Evolutionary conservation across 2,797 vertebrate genomes (phyloP).

Genomic region (Xiphophorus birchmanni): DNA sequence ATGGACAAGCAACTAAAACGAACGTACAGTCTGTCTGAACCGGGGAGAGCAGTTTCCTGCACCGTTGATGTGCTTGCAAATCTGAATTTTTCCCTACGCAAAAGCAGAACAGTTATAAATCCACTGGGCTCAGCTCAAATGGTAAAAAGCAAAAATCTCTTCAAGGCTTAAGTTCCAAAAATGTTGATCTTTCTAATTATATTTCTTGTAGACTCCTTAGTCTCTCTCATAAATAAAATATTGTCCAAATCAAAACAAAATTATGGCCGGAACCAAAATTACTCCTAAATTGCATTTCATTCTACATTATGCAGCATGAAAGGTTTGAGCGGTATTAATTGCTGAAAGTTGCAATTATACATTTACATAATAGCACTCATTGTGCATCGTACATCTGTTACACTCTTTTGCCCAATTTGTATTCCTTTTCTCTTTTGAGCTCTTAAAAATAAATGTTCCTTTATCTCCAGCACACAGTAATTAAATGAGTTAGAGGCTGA

Average conservation of each 20-base stretch:
- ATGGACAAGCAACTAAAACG: not conserved
- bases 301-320: not conserved
- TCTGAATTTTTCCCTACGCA: not conserved
- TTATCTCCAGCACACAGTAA: slow-evolving; percentile 54
- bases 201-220: not conserved
- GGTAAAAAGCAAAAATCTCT: not conserved
- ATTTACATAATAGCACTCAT: not conserved
- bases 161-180: not conserved
- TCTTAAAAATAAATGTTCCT: slow-evolving; percentile 56
- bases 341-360: slow-evolving; percentile 14
- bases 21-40: not conserved
- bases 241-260: not conserved
- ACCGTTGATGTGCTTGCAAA: not conserved
- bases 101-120: not conserved
- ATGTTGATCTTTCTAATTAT: not conserved
- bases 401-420: slow-evolving; percentile 42
- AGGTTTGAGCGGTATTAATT: not conserved
- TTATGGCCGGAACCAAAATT: not conserved
- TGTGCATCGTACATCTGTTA: slow-evolving; percentile 8
- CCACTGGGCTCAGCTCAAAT: not conserved
- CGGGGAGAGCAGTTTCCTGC: not conserved
- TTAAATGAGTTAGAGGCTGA: slow-evolving; percentile 65
- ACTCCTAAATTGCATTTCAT: not conserved
- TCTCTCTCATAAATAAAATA: not conserved
- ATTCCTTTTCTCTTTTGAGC: slow-evolving; percentile 22